Evolutionary conservation across 2,113 vertebrate species (phyloP).

Genomic region (Lota lota): DNA sequence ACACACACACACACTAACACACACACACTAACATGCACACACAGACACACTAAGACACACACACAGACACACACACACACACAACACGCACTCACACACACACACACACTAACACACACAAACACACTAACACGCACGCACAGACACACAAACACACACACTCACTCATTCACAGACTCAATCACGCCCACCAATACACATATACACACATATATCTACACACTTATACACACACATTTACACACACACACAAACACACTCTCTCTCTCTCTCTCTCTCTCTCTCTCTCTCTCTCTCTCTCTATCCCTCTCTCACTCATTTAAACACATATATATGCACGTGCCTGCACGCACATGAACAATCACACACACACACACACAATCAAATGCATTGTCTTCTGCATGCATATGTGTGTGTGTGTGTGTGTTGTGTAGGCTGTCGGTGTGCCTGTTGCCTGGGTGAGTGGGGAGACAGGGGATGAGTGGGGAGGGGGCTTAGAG

Average conservation of each 20-base stretch:
- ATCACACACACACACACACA: neutral
- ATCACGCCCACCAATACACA: neutral
- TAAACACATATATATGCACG: neutral
- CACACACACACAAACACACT: neutral
- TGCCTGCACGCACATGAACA: neutral
- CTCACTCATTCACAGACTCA: neutral
- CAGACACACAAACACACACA: neutral
- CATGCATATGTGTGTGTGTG: neutral
- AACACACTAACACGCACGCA: constrained; percentile 3
- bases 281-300: neutral
- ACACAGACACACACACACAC: neutral
- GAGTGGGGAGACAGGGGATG: neutral
- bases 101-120: neutral
- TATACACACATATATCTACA: neutral
- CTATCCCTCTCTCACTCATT: neutral
- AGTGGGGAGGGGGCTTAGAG: constrained; percentile 26
- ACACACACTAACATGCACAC: neutral
- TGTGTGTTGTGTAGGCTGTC: neutral
- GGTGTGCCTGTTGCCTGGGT: neutral
- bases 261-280: neutral
- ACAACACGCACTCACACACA: neutral
- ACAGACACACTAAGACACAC: neutral
- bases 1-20: neutral
- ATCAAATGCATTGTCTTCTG: neutral
- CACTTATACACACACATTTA: neutral